Percentiles rank a stretch among this genome's conserved stretches.
Evolutionary conservation across 2,797 vertebrate species (phyloP).

Genomic region (Semotilus atromaculatus): DNA sequence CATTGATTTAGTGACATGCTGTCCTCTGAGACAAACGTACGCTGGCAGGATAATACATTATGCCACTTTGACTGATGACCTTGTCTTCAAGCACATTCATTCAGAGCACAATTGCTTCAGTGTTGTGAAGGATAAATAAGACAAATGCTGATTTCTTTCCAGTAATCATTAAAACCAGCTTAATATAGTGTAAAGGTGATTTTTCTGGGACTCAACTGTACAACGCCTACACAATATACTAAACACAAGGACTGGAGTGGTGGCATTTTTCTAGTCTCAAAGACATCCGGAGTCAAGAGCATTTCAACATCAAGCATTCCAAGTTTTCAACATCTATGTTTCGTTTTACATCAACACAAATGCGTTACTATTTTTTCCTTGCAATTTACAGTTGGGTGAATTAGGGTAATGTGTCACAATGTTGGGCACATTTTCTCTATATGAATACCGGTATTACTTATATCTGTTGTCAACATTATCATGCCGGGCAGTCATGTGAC

Average conservation of each 20-base stretch:
- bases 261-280: slow-evolving; percentile 25
- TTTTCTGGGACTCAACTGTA: background rate
- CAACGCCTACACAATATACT: background rate
- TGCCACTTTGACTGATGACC: slow-evolving; percentile 36
- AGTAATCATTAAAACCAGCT: slow-evolving; percentile 7
- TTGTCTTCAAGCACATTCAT: slow-evolving; percentile 14
- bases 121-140: background rate
- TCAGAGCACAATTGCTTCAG: background rate
- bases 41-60: slow-evolving; percentile 36
- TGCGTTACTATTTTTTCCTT: background rate
- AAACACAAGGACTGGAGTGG: slow-evolving; percentile 20
- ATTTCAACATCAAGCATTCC: slow-evolving; percentile 5
- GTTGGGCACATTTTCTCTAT: background rate
- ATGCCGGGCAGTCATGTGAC: background rate
- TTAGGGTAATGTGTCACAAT: background rate
- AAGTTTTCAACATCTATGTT: slow-evolving; percentile 14
- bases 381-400: background rate
- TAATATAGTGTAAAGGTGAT: slow-evolving; percentile 6
- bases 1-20: slow-evolving; percentile 20
- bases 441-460: background rate
- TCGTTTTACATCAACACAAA: background rate
- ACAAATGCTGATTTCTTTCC: slow-evolving; percentile 19
- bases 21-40: slow-evolving; percentile 37
- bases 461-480: background rate
- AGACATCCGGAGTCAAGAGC: slow-evolving; percentile 20